Evolutionary conservation across 2,888 invertebrate species (phyloP).

Genomic region (Germaria angustata): DNA sequence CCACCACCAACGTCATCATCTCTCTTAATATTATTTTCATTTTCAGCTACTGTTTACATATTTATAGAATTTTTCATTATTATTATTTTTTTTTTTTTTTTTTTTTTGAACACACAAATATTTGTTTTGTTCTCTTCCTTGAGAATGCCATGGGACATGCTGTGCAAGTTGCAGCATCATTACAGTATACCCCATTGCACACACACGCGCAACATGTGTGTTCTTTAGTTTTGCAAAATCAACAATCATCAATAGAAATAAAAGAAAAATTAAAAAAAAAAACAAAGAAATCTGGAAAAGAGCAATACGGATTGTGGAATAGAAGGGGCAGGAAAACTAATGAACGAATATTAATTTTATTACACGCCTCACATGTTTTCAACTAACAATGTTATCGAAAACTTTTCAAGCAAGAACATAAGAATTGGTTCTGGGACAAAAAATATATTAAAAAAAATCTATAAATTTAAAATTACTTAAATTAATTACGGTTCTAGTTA

Average conservation of each 20-base stretch:
- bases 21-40: conserved; percentile 32
- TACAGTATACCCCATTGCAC: not conserved
- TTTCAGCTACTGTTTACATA: conserved; percentile 54
- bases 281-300: conserved; percentile 11
- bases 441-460: not conserved
- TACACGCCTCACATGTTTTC: conserved; percentile 4
- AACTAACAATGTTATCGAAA: not conserved
- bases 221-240: conserved; percentile 42
- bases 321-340: not conserved
- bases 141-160: conserved; percentile 42
- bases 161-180: conserved; percentile 28
- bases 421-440: not conserved
- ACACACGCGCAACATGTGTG: not conserved
- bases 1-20: conserved; percentile 17
- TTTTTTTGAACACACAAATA: conserved; percentile 7
- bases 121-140: not conserved
- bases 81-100: conserved; percentile 2
- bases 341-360: conserved; percentile 22
- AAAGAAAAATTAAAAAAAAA: conserved; percentile 15
- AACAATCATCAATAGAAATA: conserved; percentile 33
- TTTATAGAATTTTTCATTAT: conserved; percentile 48
- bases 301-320: not conserved
- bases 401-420: not conserved
- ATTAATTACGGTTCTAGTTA: too few relatives aligned
- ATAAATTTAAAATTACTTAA: too few relatives aligned